Percentiles rank a stretch among this genome's conserved stretches.
These are phyloP conservation scores for Drosophila repletoides DNA, from an alignment of 1,140 invertebrate species.

Conservation along the genomic window DNA sequence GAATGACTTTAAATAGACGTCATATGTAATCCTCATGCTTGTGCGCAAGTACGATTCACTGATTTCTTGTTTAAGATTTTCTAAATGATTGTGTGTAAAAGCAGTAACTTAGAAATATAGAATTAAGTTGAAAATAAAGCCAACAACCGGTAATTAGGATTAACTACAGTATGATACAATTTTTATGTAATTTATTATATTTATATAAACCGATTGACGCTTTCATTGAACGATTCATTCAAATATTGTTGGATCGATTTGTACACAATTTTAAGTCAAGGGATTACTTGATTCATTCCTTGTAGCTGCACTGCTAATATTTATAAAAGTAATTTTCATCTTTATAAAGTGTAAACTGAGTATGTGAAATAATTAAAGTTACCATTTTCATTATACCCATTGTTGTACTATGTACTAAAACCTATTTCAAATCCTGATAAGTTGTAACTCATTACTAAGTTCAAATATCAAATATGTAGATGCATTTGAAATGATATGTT, in stretches of 20 bases:
- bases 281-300: conserved; percentile 79
- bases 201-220: conserved; percentile 78
- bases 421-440: too few species aligned
- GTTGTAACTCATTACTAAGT: too few species aligned
- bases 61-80: conserved; percentile 66
- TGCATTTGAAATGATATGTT: too few species aligned
- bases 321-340: conserved; percentile 69
- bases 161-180: conserved; percentile 69
- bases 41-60: conserved; percentile 43
- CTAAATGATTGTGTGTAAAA: conserved; percentile 68
- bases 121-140: conserved; percentile 59
- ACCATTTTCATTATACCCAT: conserved; percentile 67
- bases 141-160: conserved; percentile 69
- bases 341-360: conserved; percentile 66
- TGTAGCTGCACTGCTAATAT: conserved; percentile 79
- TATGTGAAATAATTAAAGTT: conserved; percentile 78
- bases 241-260: conserved; percentile 66
- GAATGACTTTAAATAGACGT: conserved; percentile 35
- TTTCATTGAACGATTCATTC: conserved; percentile 66
- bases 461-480: too few species aligned
- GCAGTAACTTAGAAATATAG: conserved; percentile 56
- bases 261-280: conserved; percentile 70
- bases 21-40: conserved; percentile 54
- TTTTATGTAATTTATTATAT: conserved; percentile 81
- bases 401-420: conserved; percentile 44